Evolutionary conservation across 2,797 vertebrate species (phyloP), one percentile per base, ranked within the genome.

Genomic region (Sebastes steindachneri): DNA sequence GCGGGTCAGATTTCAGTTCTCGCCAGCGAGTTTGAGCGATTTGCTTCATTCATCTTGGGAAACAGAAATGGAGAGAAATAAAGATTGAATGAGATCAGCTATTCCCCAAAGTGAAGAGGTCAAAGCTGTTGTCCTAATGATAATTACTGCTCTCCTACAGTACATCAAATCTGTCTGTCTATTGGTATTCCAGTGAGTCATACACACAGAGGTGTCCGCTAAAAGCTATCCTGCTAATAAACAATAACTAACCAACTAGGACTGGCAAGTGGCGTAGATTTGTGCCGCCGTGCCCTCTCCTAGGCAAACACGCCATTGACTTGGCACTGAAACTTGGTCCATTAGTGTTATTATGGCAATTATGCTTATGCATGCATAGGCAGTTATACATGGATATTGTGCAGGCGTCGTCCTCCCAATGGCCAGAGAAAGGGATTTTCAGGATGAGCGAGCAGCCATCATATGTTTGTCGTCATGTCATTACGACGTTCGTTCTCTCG

Each of bases 261-360:
- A 85, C 82, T 75, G 84, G 85, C 81, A 82, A 84, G 66, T 83
- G 77, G 63, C 71, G 57, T 31, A 79, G 87, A 80, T 79, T 45
- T 90, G 88, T 80, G 80, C 86, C 55, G 3, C 41, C 54, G 29
- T 74, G 75, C 66, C 67, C 79, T 84, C 85, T 86, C 59, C 15
- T 73, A 83, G 79, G 77, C 85, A 88, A 92, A 90, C 85, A 90
- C 83, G 62, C 86, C 66, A 74, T 48, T 77, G 70, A 75, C 68
- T 89, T 90, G 90, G 89, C 89, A 90, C 55, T 73, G 78, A 74
- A 84, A 87, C 83, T 78, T 84, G 74, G 68, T 87, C 83, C 86
- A 89, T 92, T 90, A 92, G 83, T 79, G 82, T 87, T 89, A 89
- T 95, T 88, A 88, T 91, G 82, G 86, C 89, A 90, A 94, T 94